Evolutionary conservation across 2,797 vertebrate species (phyloP).

Genomic region (Sebastes minor): DNA sequence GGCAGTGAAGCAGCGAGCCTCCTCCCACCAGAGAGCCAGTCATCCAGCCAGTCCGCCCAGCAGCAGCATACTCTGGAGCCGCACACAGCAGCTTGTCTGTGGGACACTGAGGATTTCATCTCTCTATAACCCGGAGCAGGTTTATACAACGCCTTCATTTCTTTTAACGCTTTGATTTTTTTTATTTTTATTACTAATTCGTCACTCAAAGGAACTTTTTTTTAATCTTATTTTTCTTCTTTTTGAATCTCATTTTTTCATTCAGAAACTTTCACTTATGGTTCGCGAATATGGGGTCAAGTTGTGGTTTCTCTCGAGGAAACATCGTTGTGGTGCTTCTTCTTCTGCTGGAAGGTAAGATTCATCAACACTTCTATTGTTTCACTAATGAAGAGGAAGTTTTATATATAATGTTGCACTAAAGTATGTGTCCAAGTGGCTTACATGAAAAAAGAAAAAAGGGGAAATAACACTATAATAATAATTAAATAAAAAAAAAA

Average conservation of each 20-base stretch:
- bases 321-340: conserved; percentile 71
- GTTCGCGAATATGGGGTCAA: conserved; percentile 81
- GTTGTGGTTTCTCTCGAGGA: conserved; percentile 78
- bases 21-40: conserved; percentile 29
- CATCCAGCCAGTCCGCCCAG: conserved; percentile 43
- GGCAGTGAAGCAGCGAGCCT: conserved; percentile 59
- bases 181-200: not conserved
- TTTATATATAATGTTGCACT: not conserved
- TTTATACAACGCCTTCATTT: not conserved
- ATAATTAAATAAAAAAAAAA: not conserved
- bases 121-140: conserved; percentile 29
- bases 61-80: conserved; percentile 57
- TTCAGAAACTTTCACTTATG: conserved; percentile 82
- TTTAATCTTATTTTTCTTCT: not conserved
- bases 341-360: conserved; percentile 81
- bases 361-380: not conserved
- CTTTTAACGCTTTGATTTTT: not conserved
- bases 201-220: conserved; percentile 11
- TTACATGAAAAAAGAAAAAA: not conserved
- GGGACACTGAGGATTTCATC: conserved; percentile 81
- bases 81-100: conserved; percentile 63
- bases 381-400: not conserved
- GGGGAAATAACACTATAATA: not conserved
- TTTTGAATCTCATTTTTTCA: conserved; percentile 28
- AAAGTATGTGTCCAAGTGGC: not conserved